These are phyloP conservation scores for Prunella himalayana DNA, from an alignment of 2,113 vertebrate genomes.

Conservation along the genomic window DNA sequence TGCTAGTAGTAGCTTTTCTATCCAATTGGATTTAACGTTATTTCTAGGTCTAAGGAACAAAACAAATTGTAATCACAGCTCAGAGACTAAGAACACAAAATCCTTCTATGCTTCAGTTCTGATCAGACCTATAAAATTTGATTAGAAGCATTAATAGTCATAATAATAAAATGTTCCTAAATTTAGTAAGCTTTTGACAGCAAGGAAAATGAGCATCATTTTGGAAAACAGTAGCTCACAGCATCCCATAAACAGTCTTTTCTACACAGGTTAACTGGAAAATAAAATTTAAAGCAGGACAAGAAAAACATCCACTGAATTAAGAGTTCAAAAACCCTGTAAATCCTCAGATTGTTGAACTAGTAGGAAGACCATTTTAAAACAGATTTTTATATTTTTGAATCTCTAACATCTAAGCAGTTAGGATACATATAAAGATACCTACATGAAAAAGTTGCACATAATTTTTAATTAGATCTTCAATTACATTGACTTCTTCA, in stretches of 20 bases:
- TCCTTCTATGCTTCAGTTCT: neutral
- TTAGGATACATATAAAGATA: neutral
- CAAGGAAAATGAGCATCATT: neutral
- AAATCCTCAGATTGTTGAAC: neutral
- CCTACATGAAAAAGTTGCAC: constrained; percentile 90
- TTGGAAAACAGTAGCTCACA: neutral
- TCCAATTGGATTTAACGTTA: neutral
- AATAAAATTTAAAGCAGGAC: neutral
- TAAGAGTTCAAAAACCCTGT: neutral
- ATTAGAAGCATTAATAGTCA: neutral
- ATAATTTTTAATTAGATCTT: constrained; percentile 91
- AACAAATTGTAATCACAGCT: neutral
- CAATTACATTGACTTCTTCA: constrained; percentile 85
- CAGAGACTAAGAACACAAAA: neutral
- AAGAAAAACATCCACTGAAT: neutral
- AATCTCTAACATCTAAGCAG: neutral
- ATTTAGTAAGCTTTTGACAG: neutral
- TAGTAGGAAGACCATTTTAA: neutral
- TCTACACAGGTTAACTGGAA: neutral
- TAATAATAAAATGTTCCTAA: neutral
- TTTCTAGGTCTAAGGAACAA: neutral
- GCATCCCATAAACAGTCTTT: neutral
- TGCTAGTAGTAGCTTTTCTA: neutral
- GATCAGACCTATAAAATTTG: neutral
- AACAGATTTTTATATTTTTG: neutral